Percentiles rank a stretch among this genome's conserved stretches.
Conservation (phyloP, 2,888 invertebrate species). For the Ormyrus thymus region DNA sequence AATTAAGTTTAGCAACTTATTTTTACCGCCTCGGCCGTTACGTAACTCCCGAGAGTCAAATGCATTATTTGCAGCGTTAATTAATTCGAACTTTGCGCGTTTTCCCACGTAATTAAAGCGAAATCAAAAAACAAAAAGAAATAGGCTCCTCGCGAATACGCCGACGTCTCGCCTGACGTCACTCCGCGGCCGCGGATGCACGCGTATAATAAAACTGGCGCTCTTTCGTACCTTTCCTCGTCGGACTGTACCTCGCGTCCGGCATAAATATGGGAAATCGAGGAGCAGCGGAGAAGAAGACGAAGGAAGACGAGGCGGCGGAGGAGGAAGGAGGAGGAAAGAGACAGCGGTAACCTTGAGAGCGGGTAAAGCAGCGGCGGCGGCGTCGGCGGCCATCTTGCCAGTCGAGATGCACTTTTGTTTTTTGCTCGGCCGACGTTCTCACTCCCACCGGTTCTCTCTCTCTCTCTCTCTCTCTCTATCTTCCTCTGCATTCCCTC, state of each 20-base stretch:
- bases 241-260: conserved; percentile 9
- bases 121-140: not conserved
- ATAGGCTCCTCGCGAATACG: not conserved
- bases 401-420: conserved; percentile 71
- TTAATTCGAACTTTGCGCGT: not conserved
- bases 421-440: conserved; percentile 60
- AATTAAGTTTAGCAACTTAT: too few species aligned
- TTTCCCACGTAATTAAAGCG: not conserved
- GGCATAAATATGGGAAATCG: conserved; percentile 23
- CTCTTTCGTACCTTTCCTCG: conserved; percentile 12
- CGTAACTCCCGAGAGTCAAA: too few species aligned
- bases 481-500: conserved; percentile 21
- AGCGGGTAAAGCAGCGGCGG: conserved; percentile 67
- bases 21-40: too few species aligned
- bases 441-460: conserved; percentile 56
- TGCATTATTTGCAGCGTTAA: not conserved
- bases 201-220: not conserved
- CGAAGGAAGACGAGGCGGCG: not conserved
- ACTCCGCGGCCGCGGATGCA: not conserved
- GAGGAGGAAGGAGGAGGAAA: conserved; percentile 6
- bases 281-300: conserved; percentile 22
- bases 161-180: conserved; percentile 2
- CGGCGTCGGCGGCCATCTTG: conserved; percentile 71
- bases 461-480: conserved; percentile 55
- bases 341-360: conserved; percentile 68